A percentile compares a stretch with the other conserved stretches of the same genome.
phyloP scores from a whole-genome alignment of 2,888 invertebrate species.

The Dryadula phaetusa region DNA sequence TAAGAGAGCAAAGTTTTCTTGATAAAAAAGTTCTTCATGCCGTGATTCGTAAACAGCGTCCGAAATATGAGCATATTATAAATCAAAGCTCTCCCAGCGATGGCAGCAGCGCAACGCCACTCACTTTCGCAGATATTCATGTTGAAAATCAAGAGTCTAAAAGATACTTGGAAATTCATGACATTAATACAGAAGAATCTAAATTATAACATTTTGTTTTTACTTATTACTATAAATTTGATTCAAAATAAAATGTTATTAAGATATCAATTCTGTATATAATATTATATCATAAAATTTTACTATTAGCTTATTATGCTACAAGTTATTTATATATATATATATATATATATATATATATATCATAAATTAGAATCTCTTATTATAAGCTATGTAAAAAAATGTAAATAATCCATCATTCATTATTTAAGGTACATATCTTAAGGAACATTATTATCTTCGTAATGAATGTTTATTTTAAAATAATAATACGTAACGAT shows the following conservation, averaged over 20 bases:
- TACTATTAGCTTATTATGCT: too few species aligned
- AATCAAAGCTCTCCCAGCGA: constrained; percentile 70
- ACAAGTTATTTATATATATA: too few species aligned
- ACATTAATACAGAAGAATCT: constrained; percentile 63
- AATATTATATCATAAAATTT: too few species aligned
- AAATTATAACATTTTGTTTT: constrained; percentile 68
- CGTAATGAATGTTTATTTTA: too few species aligned
- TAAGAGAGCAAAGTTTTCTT: constrained; percentile 62
- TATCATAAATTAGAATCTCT: too few species aligned
- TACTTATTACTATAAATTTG: background rate
- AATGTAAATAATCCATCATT: too few species aligned
- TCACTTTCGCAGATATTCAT: constrained; percentile 75
- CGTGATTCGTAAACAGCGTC: constrained; percentile 61
- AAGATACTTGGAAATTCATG: constrained; percentile 55
- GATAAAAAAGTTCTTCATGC: constrained; percentile 53
- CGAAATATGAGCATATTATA: constrained; percentile 64
- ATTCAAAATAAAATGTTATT: background rate
- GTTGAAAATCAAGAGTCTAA: constrained; percentile 56
- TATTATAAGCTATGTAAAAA: too few species aligned
- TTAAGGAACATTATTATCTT: too few species aligned
- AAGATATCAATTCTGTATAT: background rate
- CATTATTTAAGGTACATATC: too few species aligned
- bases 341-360: too few species aligned
- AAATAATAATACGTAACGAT: too few species aligned
- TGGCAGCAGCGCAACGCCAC: constrained; percentile 56